Conservation (phyloP, 2,113 vertebrate genomes). For the Rhynchopsitta pachyrhyncha region DNA sequence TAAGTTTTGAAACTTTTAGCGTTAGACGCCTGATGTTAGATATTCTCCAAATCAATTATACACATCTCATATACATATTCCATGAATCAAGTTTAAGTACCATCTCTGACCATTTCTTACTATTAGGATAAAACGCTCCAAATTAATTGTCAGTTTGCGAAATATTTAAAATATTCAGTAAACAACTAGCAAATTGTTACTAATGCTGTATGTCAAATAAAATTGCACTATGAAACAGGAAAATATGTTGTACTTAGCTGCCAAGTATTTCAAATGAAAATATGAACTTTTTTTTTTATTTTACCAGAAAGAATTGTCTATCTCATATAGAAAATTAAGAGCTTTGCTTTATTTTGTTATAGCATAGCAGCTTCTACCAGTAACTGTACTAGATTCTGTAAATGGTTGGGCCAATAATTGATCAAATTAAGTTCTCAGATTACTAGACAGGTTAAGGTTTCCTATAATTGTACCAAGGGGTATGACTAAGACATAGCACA, state of each 20-base stretch:
- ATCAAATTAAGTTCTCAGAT: not conserved
- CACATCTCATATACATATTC: not conserved
- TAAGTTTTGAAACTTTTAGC: not conserved
- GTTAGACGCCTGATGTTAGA: not conserved
- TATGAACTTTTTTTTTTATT: not conserved
- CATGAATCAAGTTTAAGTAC: not conserved
- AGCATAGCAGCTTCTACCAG: not conserved
- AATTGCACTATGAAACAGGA: not conserved
- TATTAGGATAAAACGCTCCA: not conserved
- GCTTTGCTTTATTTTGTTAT: slow-evolving; percentile 25
- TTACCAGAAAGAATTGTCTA: not conserved
- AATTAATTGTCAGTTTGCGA: not conserved
- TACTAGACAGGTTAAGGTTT: not conserved
- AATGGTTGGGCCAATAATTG: not conserved
- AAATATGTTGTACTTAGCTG: not conserved
- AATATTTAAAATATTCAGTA: not conserved
- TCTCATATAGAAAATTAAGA: not conserved
- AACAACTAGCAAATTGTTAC: not conserved
- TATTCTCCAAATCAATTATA: not conserved
- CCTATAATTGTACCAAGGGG: not conserved
- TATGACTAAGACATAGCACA: not conserved
- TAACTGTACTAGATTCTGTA: not conserved
- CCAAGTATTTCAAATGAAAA: not conserved
- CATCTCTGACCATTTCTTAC: not conserved
- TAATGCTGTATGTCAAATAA: not conserved